Conservation (phyloP, 1,140 invertebrate species). For the Brachionus calyciflorus region DNA sequence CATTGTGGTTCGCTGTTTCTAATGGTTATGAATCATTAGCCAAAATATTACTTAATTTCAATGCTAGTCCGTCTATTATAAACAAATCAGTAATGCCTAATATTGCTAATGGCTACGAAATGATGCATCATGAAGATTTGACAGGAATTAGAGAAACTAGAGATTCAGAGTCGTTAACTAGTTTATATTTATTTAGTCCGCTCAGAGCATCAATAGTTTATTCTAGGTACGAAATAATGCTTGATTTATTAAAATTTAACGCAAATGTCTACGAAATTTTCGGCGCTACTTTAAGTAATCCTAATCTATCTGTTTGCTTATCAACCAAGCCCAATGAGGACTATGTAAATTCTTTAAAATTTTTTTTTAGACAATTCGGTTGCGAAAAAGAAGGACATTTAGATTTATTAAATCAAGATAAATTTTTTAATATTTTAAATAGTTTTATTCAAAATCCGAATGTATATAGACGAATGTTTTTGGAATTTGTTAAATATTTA, state of each 20-base stretch:
- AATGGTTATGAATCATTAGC: constrained; percentile 35
- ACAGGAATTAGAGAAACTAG: neutral
- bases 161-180: constrained; percentile 5
- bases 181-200: constrained; percentile 41
- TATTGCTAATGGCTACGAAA: neutral
- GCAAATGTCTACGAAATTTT: constrained; percentile 43
- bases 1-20: constrained; percentile 32
- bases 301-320: neutral
- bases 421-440: constrained; percentile 31
- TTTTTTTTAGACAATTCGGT: constrained; percentile 43
- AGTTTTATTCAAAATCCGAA: constrained; percentile 18
- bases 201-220: constrained; percentile 45
- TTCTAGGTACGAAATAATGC: constrained; percentile 11
- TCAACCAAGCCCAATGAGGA: constrained; percentile 11
- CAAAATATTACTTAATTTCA: constrained; percentile 12
- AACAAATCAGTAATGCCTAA: neutral
- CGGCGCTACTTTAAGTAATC: neutral
- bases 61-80: constrained; percentile 17
- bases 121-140: constrained; percentile 3
- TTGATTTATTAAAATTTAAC: constrained; percentile 23
- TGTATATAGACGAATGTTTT: constrained; percentile 36
- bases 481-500: constrained; percentile 32
- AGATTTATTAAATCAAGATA: neutral
- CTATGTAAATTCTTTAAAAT: constrained; percentile 39
- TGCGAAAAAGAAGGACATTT: neutral